Base-by-base conservation (phyloP, 1,140 invertebrate species). In the Caerostris darwini region DNA sequence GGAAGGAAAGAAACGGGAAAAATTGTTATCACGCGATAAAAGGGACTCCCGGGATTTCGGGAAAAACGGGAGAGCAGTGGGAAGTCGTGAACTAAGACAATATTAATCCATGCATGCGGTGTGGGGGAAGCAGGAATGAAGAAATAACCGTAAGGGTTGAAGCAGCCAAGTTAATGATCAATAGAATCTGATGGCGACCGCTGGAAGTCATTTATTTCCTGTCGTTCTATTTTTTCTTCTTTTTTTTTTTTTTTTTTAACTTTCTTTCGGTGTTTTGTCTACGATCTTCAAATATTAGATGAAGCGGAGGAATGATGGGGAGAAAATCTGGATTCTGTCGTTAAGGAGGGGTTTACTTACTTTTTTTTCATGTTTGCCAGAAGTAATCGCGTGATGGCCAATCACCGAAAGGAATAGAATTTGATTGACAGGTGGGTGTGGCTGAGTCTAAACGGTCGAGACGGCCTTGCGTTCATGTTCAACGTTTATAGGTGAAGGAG, bases 51-150 rank as follows among this genome's bases (percentile, higher is more conserved):
- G 81, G 81, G 81, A 71, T 71, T 71, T 71, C 69, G 50, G 69
- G 69, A 71, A 71, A 71, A 71, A 50, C 69, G 69, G 34, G 7
- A 71, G 50, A 57, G 56, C 56, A 12, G 53, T 53, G 54, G 81
- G 81, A 83, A 83, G 56, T 54, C 81, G 17, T 17, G n/a, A 53
- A 83, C 81, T 83, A n/a, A 83, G 14, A 83, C 53, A 83, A 83
- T 83, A 83, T 83, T 83, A 83, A 83, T 83, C 81, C n/a, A 83
- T 83, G 81, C 81, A 83, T 3, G n/a, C 14, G 19, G 69, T n/a
- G 69, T 12, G n/a, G 69, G 69, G 69, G 3, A 14, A 8, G 71
- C n/a, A 34, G 56, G 81, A 83, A 83, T 56, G 17, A 83, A 83
- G 56, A 50, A 53, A 83, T 83, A 83, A 57, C 81, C 81, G 53